These are phyloP conservation scores for Megaceryle maxima DNA, from an alignment of 2,113 vertebrate genomes.

Conservation along the genomic window DNA sequence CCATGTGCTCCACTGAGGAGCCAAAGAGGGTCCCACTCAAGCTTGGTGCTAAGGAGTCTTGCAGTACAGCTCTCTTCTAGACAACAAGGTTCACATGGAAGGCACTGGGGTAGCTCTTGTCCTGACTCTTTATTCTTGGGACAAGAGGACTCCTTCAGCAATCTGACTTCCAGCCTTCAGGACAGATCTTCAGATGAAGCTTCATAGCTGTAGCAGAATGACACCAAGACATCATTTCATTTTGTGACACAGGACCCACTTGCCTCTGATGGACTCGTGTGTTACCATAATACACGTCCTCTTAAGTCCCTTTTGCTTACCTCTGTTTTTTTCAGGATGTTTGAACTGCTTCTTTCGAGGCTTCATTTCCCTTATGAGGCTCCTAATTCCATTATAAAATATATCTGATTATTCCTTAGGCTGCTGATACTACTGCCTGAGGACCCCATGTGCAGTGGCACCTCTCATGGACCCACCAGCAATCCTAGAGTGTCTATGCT, in stretches of 20 bases:
- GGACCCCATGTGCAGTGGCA: neutral
- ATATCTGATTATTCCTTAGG: neutral
- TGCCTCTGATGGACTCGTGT: neutral
- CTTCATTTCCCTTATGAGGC: neutral
- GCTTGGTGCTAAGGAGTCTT: neutral
- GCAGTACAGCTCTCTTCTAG: neutral
- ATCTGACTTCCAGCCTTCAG: neutral
- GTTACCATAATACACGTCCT: neutral
- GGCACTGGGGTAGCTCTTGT: neutral
- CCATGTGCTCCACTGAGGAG: neutral
- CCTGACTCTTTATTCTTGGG: neutral
- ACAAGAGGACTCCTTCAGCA: neutral
- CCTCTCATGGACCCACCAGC: neutral
- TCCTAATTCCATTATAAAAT: neutral
- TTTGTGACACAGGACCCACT: neutral
- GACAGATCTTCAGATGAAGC: neutral
- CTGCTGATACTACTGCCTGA: neutral
- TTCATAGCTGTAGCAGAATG: neutral
- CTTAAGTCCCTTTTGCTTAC: neutral
- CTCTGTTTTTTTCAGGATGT: neutral
- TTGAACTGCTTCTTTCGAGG: neutral
- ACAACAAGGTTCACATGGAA: rapidly evolving
- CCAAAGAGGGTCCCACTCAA: neutral
- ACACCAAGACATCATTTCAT: neutral
- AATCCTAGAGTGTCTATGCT: neutral